Base-by-base conservation (phyloP, 2,113 vertebrate genomes). In the Sceloporus tristichus region DNA sequence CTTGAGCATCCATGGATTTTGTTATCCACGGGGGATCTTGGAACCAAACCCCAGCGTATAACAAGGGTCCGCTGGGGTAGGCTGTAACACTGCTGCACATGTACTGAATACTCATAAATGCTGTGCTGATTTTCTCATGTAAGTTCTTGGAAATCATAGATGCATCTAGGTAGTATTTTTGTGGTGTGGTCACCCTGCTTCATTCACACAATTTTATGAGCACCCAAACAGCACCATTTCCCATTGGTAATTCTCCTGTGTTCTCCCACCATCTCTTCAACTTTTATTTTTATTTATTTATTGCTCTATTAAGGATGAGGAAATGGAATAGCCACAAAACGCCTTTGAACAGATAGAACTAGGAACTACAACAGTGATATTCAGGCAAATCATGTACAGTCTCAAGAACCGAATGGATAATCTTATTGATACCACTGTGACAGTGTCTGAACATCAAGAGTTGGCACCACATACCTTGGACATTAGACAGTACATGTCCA, bases 371-470 rank as follows among this genome's bases (percentile, higher is more conserved):
- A 4, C 4, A 25, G 4, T 80, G 54, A 80, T 29, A 42, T 85
- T 75, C 84, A 85, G 3, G 75, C 54, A 25, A 74, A 40, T 40
- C 38, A 14, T 77, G 25, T 85, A 23, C 18, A 65, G 9, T 7
- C 74, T 40, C 27, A 85, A 85, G 25, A 85, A 85, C 23, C 11
- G 23, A 76, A 29, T 34, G 23, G 83, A 76, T n/a, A 65, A 48
- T 5, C 14, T 6, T 78, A 23, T n/a, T 78, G 62, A 13, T 65
- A 86, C 34, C 42, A 9, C 65, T 5, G 27, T 6, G 56, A 85
- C 13, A 27, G 14, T 38, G 76, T 62, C 73, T 56, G 9, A 9
- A 16, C 76, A 62, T 62, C 59, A 62, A 62, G 6, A 19, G 71
- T 42, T 76, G 40, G 16, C 34, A 75, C 13, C 56, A 62, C 11